A percentile compares a stretch with the other conserved stretches of the same genome.
These are phyloP conservation scores for Hylaeus anthracinus DNA, from an alignment of 1,140 invertebrate genomes.

Conservation along the genomic window DNA sequence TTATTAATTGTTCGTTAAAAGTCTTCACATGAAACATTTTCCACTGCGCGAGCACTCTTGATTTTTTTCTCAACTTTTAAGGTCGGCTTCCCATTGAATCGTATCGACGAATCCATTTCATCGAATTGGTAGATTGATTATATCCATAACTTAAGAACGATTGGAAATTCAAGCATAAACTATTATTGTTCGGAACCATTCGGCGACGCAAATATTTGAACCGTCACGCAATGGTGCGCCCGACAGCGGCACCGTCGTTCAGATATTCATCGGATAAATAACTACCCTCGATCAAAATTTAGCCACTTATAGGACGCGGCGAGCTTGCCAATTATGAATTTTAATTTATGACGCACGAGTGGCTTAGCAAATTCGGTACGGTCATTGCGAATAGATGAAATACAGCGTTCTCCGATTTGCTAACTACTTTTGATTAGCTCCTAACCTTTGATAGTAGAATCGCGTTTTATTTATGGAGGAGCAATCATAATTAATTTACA, in stretches of 20 bases:
- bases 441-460: too few relatives aligned
- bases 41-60: too few relatives aligned
- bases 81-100: too few relatives aligned
- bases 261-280: conserved; percentile 1
- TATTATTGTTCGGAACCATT: neutral
- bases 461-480: too few relatives aligned
- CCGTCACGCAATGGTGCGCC: neutral
- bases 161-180: too few relatives aligned
- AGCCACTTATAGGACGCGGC: neutral
- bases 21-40: too few relatives aligned
- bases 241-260: neutral
- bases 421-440: neutral
- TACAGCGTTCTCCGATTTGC: neutral
- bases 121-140: too few relatives aligned
- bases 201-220: neutral
- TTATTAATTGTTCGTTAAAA: neutral
- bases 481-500: too few relatives aligned
- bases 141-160: too few relatives aligned
- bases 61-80: too few relatives aligned
- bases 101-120: too few relatives aligned
- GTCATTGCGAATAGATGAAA: neutral
- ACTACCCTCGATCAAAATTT: neutral
- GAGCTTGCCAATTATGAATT: neutral
- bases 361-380: neutral
- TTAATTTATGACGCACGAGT: conserved; percentile 1